Base-by-base conservation (phyloP, 2,797 vertebrate genomes). In the Ambastaia sidthimunki region DNA sequence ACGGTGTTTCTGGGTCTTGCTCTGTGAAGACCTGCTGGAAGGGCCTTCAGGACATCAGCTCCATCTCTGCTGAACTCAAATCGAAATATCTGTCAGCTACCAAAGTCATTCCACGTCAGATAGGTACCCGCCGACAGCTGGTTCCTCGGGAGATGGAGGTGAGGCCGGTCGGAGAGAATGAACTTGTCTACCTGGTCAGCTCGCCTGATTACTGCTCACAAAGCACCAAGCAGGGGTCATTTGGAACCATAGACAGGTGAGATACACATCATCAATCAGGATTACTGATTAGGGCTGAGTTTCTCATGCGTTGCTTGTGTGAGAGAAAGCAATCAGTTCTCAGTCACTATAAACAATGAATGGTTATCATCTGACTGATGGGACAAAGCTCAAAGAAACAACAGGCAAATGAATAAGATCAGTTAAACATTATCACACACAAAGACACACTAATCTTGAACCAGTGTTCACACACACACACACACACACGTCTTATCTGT, bases 1-100 rank as follows among this genome's bases (percentile, higher is more conserved):
- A 95, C 0, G 93, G 94, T 0, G 92, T 95, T 74, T 95, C 94
- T 25, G 93, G 94, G 31, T 94, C 94, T 5, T 95, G 94, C 60
- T 93, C 92, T 0, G 91, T 94, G 59, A 93, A 93, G 86, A 95
- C 93, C 6, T 95, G 94, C 57, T 95, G 94, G 94, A 95, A 94
- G 71, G 92, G 91, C 0, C 87, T 94, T 47, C 88, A 87, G 63
- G 88, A 89, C 52, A 74, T 94, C 52, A 86, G 60, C 12, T 88
- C 88, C 67, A 89, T 94, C 0, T 91, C 92, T 1, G 84, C 85
- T 7, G 91, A 93, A 13, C 92, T 95, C 73, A 94, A 93, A 72
- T 87, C 91, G 75, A 93, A 90, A 74, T 95, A 94, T 84, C 84
- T 94, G 73, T 86, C 90, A 12, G 94, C 93, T 21, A 88, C 91